Evolutionary conservation across 2,888 invertebrate genomes (phyloP), one percentile per base, ranked within the genome.

Genomic region (Epinotia nisella): DNA sequence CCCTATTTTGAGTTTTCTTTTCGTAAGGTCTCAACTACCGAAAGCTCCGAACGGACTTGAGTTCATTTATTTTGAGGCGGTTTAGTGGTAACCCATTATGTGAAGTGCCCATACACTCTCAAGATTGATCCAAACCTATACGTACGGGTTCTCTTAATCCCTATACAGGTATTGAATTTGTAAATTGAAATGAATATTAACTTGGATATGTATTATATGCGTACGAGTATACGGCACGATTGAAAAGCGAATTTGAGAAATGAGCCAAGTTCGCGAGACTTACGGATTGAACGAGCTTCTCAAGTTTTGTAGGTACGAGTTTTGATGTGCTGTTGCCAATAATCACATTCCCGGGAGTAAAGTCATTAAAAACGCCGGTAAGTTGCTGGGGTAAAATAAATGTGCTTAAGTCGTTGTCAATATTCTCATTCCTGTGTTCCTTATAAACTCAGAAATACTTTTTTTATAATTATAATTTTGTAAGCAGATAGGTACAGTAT

Each of bases 151-250:
- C 41, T 60, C 61, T 71, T 71, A 76, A 71, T 76, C 77, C 78
- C 75, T 51, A 49, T 71, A 74, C 76, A 74, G 76, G 79, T 78
- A 76, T 76, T 77, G 78, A 76, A 76, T 77, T 77, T 78, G 80
- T 76, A 82, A 79, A 80, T 81, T 79, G 76, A 79, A 78, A 82
- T 81, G 80, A 81, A 81, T 80, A 82, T 79, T 78, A 80, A 82
- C 79, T 76, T 70, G 68, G 65, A 56, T 74, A 49, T 68, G 69
- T 74, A 74, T 74, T 64, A 75, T 60, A 56, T n/a, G 69, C 73
- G 68, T 71, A 75, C 75, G 74, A 74, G 69, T 73, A 71, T 75
- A 71, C 75, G 75, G 73, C n/a, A 76, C 76, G 71, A 71, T 71
- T 71, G 35, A 17, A 39, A 59, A 35, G 49, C 11, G 15, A 21